Evolutionary conservation across 2,888 invertebrate genomes (phyloP), one percentile per base, ranked within the genome.

Genomic region (Carcina quercana): DNA sequence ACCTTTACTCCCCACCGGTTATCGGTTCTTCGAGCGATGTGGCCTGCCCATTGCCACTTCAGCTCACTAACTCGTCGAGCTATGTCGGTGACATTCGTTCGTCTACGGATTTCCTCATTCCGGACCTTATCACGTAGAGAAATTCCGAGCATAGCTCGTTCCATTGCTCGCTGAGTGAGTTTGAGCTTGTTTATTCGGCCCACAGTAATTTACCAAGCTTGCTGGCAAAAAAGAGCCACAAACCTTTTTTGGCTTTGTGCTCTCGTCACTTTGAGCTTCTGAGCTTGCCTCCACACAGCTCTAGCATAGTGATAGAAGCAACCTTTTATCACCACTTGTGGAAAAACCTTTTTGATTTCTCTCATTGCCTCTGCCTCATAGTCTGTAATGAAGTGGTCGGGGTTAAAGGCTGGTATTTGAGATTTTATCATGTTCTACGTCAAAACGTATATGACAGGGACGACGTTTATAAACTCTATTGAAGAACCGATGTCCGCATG

Each of bases 401-500:
- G 17, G 7, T 17, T 17, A 17, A 17, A 17, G 7, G 5, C 17
- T 7, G 17, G 17, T 5, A 17, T 17, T 7, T 17, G 28, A 1
- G 28, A 28, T 13, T 19, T 28, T 4, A 28, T 28, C 17, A 28
- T 28, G 22, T 28, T 28, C 3, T 17, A 28, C 28, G 19, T 28
- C 8, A 28, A 12, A 19, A 28, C 28, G 15, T 28, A 28, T 11
- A 17, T 28, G 13, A 36, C 15, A 17, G 33, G 37, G 2, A 37
- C 28, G 15, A 33, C 29, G 20, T 37, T 37, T 20, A 32, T 13
- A 20, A 21, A 28, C 3, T 37, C 27, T 24, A 12, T 12, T 11
- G 32, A 13, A 20, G 33, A 33, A 19, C 37, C 37, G 30, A 37
- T 26, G 25, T 37, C 33, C 14, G 30, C 37, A 31, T 34, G 34